phyloP scores from a whole-genome alignment of 2,797 vertebrate genomes.

The Hipposideros larvatus region DNA sequence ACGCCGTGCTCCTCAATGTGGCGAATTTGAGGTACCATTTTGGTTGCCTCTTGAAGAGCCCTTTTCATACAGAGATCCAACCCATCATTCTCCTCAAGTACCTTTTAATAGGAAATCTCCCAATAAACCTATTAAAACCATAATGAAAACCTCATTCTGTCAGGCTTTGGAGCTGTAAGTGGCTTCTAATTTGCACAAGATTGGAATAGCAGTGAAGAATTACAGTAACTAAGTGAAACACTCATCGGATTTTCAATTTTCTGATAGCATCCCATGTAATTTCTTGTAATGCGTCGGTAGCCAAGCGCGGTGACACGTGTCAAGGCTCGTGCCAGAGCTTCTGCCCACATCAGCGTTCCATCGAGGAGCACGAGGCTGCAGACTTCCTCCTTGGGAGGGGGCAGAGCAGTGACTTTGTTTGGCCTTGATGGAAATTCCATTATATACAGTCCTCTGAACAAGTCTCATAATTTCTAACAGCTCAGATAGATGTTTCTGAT shows the following conservation, averaged over 20 bases:
- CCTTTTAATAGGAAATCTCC: constrained; percentile 86
- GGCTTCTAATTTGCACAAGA: constrained; percentile 89
- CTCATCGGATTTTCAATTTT: constrained; percentile 89
- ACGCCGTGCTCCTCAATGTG: neutral
- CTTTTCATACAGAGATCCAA: constrained; percentile 64
- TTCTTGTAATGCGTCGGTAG: constrained; percentile 87
- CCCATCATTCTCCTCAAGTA: constrained; percentile 74
- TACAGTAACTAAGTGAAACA: constrained; percentile 89
- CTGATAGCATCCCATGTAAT: constrained; percentile 90
- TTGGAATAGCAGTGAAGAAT: constrained; percentile 89
- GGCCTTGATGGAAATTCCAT: constrained; percentile 63
- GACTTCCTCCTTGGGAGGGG: constrained; percentile 15
- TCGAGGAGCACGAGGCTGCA: constrained; percentile 69
- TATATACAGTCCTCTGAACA: constrained; percentile 29
- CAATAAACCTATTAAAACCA: constrained; percentile 86
- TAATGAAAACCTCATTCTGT: constrained; percentile 88
- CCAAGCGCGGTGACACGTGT: constrained; percentile 84
- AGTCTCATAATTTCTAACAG: constrained; percentile 58
- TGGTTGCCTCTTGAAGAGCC: constrained; percentile 58
- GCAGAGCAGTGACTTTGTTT: neutral
- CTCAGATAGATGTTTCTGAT: constrained; percentile 64
- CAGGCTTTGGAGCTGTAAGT: constrained; percentile 87
- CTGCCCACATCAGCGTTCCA: constrained; percentile 24
- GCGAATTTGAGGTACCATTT: constrained; percentile 41
- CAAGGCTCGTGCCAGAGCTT: constrained; percentile 78